Evolutionary conservation across 2,113 vertebrate species (phyloP).

Genomic region (Tylochromis polylepis): DNA sequence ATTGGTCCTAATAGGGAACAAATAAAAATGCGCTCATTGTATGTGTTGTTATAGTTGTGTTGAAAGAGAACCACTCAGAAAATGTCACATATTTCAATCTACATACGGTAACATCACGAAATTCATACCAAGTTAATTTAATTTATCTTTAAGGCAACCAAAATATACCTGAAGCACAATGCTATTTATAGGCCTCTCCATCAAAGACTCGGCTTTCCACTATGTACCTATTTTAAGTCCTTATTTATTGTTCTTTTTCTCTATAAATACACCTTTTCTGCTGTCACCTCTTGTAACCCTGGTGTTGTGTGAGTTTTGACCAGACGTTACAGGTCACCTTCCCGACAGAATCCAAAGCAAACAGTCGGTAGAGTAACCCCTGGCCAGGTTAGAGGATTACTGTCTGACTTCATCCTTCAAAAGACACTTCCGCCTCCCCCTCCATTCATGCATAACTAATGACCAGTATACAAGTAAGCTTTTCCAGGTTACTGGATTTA

Average conservation of each 20-base stretch:
- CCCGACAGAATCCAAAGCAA: constrained; percentile 9
- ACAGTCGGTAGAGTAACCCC: background rate
- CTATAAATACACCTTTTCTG: background rate
- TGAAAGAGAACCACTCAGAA: background rate
- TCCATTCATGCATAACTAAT: background rate
- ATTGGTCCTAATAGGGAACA: background rate
- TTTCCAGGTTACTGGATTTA: constrained; percentile 25
- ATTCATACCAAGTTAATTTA: background rate
- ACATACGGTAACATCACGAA: background rate
- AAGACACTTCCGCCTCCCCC: background rate
- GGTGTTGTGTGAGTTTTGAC: background rate
- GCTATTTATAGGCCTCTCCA: background rate
- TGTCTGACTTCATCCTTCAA: constrained; percentile 46
- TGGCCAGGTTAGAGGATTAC: constrained; percentile 31
- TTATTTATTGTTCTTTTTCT: background rate
- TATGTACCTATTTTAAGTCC: accelerated
- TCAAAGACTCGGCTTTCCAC: background rate
- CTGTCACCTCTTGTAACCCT: background rate
- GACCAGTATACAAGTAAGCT: background rate
- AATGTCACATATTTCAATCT: background rate
- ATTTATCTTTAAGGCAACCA: accelerated
- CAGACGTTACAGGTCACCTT: constrained; percentile 23
- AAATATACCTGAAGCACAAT: background rate
- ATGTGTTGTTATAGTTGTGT: background rate
- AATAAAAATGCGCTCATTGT: background rate